Evolutionary conservation across 2,888 invertebrate species (phyloP).

Genomic region (Pandemis corylana): DNA sequence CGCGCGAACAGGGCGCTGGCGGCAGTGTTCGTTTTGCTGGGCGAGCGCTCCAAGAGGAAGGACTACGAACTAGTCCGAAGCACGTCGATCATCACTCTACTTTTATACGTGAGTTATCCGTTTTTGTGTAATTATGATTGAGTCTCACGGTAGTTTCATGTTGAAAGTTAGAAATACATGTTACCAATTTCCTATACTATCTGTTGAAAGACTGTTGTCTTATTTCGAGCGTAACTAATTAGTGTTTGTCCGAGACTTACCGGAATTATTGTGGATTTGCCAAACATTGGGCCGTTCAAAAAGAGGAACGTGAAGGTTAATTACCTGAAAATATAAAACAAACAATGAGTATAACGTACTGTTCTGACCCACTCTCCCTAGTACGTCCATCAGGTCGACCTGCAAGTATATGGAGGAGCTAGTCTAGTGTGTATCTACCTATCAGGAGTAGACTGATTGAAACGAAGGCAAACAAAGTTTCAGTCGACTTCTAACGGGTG

Average conservation of each 20-base stretch:
- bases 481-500: too few relatives aligned
- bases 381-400: not conserved
- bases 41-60: too few relatives aligned
- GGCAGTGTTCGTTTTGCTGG: too few relatives aligned
- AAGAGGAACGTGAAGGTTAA: conserved; percentile 81
- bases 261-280: conserved; percentile 72
- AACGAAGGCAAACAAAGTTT: not conserved
- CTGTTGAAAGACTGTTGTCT: conserved; percentile 35
- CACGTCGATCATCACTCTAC: too few relatives aligned
- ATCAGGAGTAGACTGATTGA: not conserved
- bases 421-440: not conserved
- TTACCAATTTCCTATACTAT: conserved; percentile 1
- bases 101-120: too few relatives aligned
- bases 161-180: not conserved
- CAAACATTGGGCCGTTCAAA: conserved; percentile 74
- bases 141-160: too few relatives aligned
- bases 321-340: conserved; percentile 81
- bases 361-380: conserved; percentile 1
- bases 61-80: too few relatives aligned
- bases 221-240: conserved; percentile 57
- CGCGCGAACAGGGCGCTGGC: too few relatives aligned
- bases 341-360: conserved; percentile 62
- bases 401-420: not conserved
- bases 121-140: too few relatives aligned
- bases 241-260: conserved; percentile 75